Conservation (phyloP, 2,113 vertebrate genomes). For the Lampris megalopsis region DNA sequence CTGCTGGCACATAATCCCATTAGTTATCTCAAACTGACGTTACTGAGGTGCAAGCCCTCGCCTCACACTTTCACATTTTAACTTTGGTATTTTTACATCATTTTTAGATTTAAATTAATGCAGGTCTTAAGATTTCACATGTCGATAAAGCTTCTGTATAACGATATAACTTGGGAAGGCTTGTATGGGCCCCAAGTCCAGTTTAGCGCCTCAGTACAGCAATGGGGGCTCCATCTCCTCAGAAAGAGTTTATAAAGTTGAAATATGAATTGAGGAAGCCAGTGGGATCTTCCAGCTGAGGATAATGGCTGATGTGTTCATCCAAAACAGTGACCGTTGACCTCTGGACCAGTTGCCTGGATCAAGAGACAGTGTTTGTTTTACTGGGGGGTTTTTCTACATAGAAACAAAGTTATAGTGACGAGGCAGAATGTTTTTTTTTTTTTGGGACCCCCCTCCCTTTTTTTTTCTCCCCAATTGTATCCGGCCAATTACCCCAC, state of each 20-base stretch:
- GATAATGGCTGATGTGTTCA: constrained; percentile 96
- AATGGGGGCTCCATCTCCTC: constrained; percentile 54
- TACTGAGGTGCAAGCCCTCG: not conserved
- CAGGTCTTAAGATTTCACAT: not conserved
- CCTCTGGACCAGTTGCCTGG: constrained; percentile 87
- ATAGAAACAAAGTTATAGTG: no score
- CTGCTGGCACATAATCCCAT: constrained; percentile 28
- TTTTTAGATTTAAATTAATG: not conserved
- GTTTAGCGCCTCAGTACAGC: not conserved
- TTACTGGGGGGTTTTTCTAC: no score
- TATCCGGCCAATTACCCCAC: no score
- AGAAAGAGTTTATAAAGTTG: constrained; percentile 97
- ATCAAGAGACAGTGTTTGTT: constrained; percentile 38
- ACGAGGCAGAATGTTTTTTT: no score
- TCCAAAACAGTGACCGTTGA: constrained; percentile 92
- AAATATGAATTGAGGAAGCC: constrained; percentile 94
- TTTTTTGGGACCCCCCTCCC: no score
- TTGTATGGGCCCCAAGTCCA: not conserved
- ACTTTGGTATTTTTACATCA: constrained; percentile 4
- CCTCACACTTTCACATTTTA: not conserved
- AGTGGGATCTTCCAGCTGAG: constrained; percentile 93
- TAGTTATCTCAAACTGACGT: constrained; percentile 1
- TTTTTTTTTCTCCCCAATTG: no score
- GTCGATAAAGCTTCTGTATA: not conserved
- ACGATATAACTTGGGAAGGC: not conserved